Base-by-base conservation (phyloP, 2,113 vertebrate species). In the Indicator indicator region DNA sequence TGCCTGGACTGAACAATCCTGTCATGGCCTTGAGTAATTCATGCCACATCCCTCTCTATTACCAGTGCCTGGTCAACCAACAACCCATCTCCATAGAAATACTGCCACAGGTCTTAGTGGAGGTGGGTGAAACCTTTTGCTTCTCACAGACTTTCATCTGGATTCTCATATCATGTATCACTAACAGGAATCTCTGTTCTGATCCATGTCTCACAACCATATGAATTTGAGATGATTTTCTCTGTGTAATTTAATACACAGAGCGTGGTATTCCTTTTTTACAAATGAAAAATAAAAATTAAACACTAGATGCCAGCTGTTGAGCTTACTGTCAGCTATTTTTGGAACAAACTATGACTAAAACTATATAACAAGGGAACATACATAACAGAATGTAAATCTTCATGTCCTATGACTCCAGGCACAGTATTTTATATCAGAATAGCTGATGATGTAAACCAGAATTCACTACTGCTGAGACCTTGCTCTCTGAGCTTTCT, bases 401-500 rank as follows among this genome's bases (percentile, higher is more conserved):
- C 23, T 58, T 58, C 30, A 3, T 68, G 23, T 78, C 40, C 44
- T 69, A 3, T 64, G 81, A 62, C 69, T 94, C 36, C 40, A 83
- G 24, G 93, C 23, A 62, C 11, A 46, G 9, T 50, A n/a, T 86
- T 80, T 85, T 75, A 69, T 75, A 59, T 59, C 38, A 84, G 83
- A 95, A 78, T n/a, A 93, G 79, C 76, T 93, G 90, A 93, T 75
- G 30, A 72, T 75, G 56, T 58, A 93, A 90, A 87, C 7, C 16
- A 54, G 76, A 33, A 78, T 86, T 90, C 70, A 50, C 44, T 77
- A 0, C 62, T 62, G 48, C 36, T 67, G 79, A 90, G 79, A 83
- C 89, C 85, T 95, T 90, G 86, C 58, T 94, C 79, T 88, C 70
- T 86, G 90, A 74, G 65, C 76, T 77, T 94, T 97, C n/a, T 91